Percentiles rank a stretch among this genome's conserved stretches.
Conservation (phyloP, 2,113 vertebrate species). For the Zapornia atra region DNA sequence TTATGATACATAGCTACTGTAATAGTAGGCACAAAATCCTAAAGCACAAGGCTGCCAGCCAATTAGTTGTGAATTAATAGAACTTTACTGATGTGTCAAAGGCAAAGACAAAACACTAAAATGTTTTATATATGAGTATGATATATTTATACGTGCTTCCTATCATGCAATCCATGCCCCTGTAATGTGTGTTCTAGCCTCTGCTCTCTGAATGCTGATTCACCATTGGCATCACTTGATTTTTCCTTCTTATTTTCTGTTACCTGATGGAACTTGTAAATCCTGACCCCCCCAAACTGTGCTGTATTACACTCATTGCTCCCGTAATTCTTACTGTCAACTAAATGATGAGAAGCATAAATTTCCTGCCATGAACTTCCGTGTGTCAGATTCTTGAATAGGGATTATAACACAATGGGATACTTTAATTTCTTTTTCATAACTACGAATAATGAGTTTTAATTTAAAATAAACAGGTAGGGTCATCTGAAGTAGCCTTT, state of each 20-base stretch:
- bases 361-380: background rate
- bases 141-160: background rate
- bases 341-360: background rate
- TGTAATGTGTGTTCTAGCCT: background rate
- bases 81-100: background rate
- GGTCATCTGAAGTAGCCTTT: background rate
- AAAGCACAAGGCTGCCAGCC: background rate
- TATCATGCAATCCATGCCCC: background rate
- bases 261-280: background rate
- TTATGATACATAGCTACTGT: background rate
- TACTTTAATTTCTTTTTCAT: background rate
- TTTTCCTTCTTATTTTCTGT: background rate
- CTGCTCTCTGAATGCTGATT: background rate
- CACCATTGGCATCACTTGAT: background rate
- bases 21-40: background rate
- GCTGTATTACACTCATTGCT: background rate
- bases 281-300: background rate
- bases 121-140: background rate
- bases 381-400: background rate
- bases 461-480: background rate
- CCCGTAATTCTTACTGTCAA: background rate
- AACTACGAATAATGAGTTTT: background rate
- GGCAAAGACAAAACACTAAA: background rate
- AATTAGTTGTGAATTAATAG: conserved; percentile 3
- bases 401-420: background rate